A percentile compares a stretch with the other conserved stretches of the same genome.
These are phyloP conservation scores for Premnoplex brunnescens DNA, from an alignment of 2,797 vertebrate genomes.

Conservation along the genomic window DNA sequence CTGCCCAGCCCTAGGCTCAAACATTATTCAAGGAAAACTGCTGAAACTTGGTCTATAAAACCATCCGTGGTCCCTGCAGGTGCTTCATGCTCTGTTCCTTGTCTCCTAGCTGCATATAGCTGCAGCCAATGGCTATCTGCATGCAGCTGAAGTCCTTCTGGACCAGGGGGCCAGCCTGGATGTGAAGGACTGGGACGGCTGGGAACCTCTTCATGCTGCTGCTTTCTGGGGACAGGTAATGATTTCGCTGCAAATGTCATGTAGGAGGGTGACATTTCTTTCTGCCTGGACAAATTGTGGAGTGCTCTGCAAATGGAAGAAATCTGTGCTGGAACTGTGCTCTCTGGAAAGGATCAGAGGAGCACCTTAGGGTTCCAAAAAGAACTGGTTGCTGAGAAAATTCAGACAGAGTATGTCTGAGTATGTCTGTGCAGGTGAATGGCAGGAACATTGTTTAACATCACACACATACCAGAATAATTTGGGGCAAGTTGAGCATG, in stretches of 20 bases:
- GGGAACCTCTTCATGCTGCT: conserved; percentile 95
- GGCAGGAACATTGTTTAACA: not conserved
- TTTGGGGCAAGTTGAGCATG: not conserved
- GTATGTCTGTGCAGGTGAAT: not conserved
- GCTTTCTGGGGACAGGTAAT: conserved; percentile 97
- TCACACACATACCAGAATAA: not conserved
- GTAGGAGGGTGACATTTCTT: not conserved
- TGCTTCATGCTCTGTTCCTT: conserved; percentile 44
- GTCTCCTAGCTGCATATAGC: conserved; percentile 88
- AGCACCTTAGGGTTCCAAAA: not conserved
- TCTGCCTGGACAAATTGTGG: not conserved
- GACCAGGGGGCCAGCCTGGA: conserved; percentile 91
- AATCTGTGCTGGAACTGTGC: not conserved
- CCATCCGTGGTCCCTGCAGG: not conserved
- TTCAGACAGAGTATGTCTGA: not conserved
- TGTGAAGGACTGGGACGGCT: conserved; percentile 90
- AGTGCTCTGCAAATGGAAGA: not conserved
- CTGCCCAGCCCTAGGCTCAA: not conserved
- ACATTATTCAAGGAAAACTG: not conserved
- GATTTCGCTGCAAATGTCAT: not conserved
- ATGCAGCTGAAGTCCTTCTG: conserved; percentile 91
- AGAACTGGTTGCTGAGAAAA: not conserved
- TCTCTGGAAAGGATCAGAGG: not conserved
- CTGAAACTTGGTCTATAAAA: not conserved
- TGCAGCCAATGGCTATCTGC: conserved; percentile 91